phyloP scores from a whole-genome alignment of 2,888 invertebrate genomes.

The Myopa testacea region DNA sequence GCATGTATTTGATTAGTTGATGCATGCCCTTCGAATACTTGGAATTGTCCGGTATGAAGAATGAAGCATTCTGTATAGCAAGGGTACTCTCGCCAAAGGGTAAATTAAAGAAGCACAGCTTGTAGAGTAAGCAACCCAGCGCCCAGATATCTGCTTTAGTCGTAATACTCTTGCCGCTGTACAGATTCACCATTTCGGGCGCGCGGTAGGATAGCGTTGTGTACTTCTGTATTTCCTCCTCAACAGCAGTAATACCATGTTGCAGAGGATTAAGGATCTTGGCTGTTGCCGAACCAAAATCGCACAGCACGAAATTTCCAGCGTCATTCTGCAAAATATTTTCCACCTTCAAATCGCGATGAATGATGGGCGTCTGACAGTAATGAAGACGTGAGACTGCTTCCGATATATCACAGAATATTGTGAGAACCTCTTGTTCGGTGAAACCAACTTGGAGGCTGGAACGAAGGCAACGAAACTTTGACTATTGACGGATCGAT shows the following conservation, averaged over 20 bases:
- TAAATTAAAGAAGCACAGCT: constrained; percentile 88
- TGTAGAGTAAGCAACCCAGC: constrained; percentile 87
- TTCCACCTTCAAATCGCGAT: constrained; percentile 93
- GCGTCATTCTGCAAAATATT: constrained; percentile 85
- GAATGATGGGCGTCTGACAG: constrained; percentile 92
- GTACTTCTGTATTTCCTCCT: constrained; percentile 88
- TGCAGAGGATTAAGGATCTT: constrained; percentile 77
- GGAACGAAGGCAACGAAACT: constrained; percentile 6
- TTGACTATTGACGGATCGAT: not conserved
- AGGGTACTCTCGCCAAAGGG: constrained; percentile 94
- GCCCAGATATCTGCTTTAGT: constrained; percentile 94
- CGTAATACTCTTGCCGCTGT: constrained; percentile 83
- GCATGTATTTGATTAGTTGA: constrained; percentile 83
- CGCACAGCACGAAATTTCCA: constrained; percentile 88
- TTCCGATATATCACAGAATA: constrained; percentile 92
- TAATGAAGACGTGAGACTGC: constrained; percentile 91
- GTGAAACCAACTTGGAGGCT: constrained; percentile 79
- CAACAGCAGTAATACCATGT: constrained; percentile 78
- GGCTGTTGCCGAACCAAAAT: constrained; percentile 94
- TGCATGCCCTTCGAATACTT: constrained; percentile 79
- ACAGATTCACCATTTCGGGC: constrained; percentile 95
- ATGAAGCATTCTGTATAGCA: constrained; percentile 90
- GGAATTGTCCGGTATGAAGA: constrained; percentile 85
- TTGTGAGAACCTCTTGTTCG: constrained; percentile 82
- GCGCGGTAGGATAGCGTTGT: constrained; percentile 91